These are phyloP conservation scores for Montipora capricornis DNA, from an alignment of 64 coral and sea anemone species.

Conservation along the genomic window DNA sequence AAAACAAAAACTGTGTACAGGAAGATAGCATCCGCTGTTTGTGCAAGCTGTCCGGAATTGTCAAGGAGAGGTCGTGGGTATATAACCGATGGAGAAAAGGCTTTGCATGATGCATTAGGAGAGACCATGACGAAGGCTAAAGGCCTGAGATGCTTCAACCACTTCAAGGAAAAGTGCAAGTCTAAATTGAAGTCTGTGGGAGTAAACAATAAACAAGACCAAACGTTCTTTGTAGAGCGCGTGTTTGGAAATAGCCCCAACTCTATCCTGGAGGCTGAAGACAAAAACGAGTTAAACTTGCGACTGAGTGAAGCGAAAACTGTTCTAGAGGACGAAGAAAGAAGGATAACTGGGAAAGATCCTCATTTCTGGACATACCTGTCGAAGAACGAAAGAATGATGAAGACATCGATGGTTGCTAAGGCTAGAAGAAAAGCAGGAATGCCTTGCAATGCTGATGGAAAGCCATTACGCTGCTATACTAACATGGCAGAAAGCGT, in stretches of 20 bases:
- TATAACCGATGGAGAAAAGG: slow-evolving; percentile 41
- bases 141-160: slow-evolving; percentile 49
- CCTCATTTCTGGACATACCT: slow-evolving; percentile 3
- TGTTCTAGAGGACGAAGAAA: background rate
- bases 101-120: slow-evolving; percentile 21
- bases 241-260: slow-evolving; percentile 1
- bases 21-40: slow-evolving; percentile 42
- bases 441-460: background rate
- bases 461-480: slow-evolving; percentile 7
- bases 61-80: slow-evolving; percentile 11
- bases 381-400: background rate
- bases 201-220: slow-evolving; percentile 25
- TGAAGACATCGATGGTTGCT: background rate
- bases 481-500: background rate
- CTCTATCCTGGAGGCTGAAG: background rate
- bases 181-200: slow-evolving; percentile 9
- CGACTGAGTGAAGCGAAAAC: background rate
- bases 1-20: slow-evolving; percentile 17
- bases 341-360: background rate
- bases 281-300: background rate
- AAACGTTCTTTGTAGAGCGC: slow-evolving; percentile 33
- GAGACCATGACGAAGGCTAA: slow-evolving; percentile 36
- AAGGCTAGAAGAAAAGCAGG: background rate
- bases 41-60: slow-evolving; percentile 3
- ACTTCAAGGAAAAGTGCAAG: slow-evolving; percentile 31